phyloP scores from a whole-genome alignment of 2,888 invertebrate genomes.

The Drosophila gaucha region DNA sequence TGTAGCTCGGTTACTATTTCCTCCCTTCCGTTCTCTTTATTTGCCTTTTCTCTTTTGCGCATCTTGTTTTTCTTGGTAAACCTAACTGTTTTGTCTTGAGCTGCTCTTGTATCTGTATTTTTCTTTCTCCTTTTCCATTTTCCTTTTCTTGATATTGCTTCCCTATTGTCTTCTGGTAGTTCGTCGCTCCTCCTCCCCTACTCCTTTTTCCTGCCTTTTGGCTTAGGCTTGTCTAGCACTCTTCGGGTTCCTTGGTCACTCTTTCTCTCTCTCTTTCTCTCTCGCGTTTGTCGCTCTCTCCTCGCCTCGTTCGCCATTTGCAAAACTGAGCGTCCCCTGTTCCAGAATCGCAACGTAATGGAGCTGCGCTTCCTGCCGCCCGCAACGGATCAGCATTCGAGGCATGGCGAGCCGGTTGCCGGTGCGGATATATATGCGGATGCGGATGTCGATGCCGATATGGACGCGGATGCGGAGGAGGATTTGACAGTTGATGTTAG shows the following conservation, averaged over 20 bases:
- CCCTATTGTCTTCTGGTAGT: not conserved
- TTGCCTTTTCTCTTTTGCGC: no score
- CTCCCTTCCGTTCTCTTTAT: no score
- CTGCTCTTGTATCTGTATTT: not conserved
- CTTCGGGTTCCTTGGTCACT: not conserved
- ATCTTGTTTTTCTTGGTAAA: no score
- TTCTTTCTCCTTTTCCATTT: not conserved
- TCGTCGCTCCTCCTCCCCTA: not conserved
- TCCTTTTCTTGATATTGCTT: not conserved
- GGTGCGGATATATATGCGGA: slow-evolving; percentile 25
- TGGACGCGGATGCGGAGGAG: slow-evolving; percentile 26
- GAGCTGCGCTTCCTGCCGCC: slow-evolving; percentile 84
- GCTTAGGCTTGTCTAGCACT: slow-evolving; percentile 11
- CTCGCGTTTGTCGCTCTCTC: no score
- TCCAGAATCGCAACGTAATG: slow-evolving; percentile 85
- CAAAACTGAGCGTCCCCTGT: slow-evolving; percentile 83
- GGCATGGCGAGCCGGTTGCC: not conserved
- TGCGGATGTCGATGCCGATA: slow-evolving; percentile 7
- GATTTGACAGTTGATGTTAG: slow-evolving; percentile 2
- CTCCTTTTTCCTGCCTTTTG: no score
- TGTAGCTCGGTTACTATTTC: no score
- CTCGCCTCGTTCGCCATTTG: slow-evolving; percentile 67
- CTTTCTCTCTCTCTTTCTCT: slow-evolving; percentile 1
- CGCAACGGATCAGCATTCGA: not conserved
- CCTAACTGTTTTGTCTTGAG: no score